Percentiles rank a stretch among this genome's conserved stretches.
Evolutionary conservation across 2,888 invertebrate genomes (phyloP).

Genomic region (Ochlodes sylvanus): DNA sequence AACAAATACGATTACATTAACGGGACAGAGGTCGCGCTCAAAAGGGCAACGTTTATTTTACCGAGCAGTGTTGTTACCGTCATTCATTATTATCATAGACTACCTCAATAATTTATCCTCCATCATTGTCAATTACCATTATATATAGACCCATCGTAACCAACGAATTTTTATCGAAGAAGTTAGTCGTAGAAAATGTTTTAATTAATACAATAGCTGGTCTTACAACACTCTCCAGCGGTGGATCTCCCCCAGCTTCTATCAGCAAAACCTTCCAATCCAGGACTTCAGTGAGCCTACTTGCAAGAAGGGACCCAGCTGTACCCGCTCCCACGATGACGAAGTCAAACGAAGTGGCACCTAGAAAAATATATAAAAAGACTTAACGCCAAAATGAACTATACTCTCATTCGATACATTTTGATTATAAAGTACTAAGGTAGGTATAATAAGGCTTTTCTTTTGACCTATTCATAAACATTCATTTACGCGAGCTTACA

Average conservation of each 20-base stretch:
- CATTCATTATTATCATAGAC: too few relatives aligned
- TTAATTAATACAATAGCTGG: background rate
- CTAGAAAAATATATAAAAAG: conserved; percentile 47
- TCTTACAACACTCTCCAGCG: conserved; percentile 69
- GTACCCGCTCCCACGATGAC: conserved; percentile 74
- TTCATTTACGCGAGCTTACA: too few relatives aligned
- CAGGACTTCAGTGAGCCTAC: conserved; percentile 63
- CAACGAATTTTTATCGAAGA: too few relatives aligned
- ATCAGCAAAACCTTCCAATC: conserved; percentile 72
- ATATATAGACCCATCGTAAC: too few relatives aligned
- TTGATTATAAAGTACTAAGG: background rate
- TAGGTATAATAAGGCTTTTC: background rate
- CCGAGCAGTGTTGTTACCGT: too few relatives aligned
- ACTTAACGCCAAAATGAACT: background rate
- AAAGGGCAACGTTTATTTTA: too few relatives aligned
- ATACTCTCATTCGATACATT: background rate
- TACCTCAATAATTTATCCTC: too few relatives aligned
- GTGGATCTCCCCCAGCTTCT: conserved; percentile 75
- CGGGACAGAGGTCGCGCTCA: too few relatives aligned
- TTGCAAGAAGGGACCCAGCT: conserved; percentile 71
- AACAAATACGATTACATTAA: too few relatives aligned
- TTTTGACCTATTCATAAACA: too few relatives aligned
- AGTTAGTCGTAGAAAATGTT: too few relatives aligned
- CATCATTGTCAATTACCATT: too few relatives aligned
- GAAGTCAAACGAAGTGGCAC: conserved; percentile 71